Evolutionary conservation across 2,888 invertebrate genomes (phyloP).

Genomic region (Podabrus alpinus): DNA sequence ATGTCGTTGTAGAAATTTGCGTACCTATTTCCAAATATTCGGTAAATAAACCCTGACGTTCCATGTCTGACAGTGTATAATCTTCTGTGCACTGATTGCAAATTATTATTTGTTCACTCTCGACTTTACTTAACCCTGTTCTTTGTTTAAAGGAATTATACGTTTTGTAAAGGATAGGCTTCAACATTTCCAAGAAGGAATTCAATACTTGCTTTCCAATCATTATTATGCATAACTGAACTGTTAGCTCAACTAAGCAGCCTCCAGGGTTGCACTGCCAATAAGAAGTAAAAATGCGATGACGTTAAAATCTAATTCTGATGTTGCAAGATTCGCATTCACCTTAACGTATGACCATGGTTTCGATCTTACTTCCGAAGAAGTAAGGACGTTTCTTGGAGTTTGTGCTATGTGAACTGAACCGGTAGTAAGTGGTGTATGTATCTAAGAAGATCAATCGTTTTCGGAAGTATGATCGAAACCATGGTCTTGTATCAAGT

Average conservation of each 20-base stretch:
- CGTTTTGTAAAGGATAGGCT: slow-evolving; percentile 67
- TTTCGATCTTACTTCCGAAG: too few relatives aligned
- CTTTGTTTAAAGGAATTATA: slow-evolving; percentile 57
- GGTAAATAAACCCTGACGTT: slow-evolving; percentile 71
- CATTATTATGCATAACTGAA: slow-evolving; percentile 85
- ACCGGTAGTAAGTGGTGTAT: too few relatives aligned
- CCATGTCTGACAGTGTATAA: slow-evolving; percentile 67
- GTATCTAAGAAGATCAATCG: too few relatives aligned
- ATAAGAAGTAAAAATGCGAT: not conserved
- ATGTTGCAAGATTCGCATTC: not conserved
- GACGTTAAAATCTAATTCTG: too few relatives aligned
- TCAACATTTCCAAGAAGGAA: slow-evolving; percentile 75
- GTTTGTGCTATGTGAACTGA: too few relatives aligned
- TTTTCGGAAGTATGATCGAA: too few relatives aligned
- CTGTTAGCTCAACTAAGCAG: slow-evolving; percentile 82
- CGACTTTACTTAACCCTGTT: slow-evolving; percentile 55
- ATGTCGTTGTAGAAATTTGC: slow-evolving; percentile 27
- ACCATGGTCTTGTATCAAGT: too few relatives aligned
- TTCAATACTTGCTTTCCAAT: slow-evolving; percentile 84
- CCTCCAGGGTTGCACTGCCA: slow-evolving; percentile 80
- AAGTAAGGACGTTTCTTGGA: too few relatives aligned
- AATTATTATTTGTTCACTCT: slow-evolving; percentile 53
- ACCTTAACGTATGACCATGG: too few relatives aligned
- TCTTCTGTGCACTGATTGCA: slow-evolving; percentile 77
- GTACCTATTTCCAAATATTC: slow-evolving; percentile 88